Evolutionary conservation across 2,113 vertebrate species (phyloP).

Genomic region (Petrocephalus microphthalmus): DNA sequence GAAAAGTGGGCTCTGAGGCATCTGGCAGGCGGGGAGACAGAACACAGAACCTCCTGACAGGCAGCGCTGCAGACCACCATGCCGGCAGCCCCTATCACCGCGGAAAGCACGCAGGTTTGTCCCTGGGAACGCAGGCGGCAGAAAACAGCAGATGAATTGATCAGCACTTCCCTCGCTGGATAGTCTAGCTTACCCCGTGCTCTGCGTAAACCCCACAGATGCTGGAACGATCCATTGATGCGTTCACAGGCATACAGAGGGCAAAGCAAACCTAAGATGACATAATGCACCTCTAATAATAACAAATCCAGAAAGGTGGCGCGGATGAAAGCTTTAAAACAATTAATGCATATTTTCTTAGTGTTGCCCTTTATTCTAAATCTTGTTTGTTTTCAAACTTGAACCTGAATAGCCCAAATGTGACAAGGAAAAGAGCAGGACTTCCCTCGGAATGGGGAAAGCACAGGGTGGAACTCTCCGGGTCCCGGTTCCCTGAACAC

Average conservation of each 20-base stretch:
- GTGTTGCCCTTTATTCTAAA: background rate
- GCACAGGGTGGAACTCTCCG: conserved; percentile 22
- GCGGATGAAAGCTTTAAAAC: background rate
- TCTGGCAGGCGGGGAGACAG: background rate
- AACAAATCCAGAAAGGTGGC: background rate
- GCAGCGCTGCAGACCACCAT: background rate
- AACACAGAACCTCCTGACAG: background rate
- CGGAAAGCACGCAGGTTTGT: background rate
- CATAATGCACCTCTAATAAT: background rate
- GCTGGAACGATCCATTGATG: background rate
- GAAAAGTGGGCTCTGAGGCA: background rate
- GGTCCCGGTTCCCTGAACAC: conserved; percentile 50
- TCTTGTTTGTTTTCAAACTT: background rate
- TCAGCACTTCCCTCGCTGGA: background rate
- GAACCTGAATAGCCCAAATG: background rate
- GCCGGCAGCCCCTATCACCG: background rate
- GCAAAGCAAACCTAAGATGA: background rate
- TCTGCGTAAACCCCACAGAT: background rate
- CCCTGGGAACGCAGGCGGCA: background rate
- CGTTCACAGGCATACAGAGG: background rate
- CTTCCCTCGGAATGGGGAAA: conserved; percentile 11
- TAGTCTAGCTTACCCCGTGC: background rate
- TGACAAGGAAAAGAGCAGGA: background rate
- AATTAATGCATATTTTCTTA: background rate
- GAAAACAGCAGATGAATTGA: background rate